A percentile compares a stretch with the other conserved stretches of the same genome.
Evolutionary conservation across 64 coral and sea anemone species (phyloP).

Genomic region (Anthopleura sola): DNA sequence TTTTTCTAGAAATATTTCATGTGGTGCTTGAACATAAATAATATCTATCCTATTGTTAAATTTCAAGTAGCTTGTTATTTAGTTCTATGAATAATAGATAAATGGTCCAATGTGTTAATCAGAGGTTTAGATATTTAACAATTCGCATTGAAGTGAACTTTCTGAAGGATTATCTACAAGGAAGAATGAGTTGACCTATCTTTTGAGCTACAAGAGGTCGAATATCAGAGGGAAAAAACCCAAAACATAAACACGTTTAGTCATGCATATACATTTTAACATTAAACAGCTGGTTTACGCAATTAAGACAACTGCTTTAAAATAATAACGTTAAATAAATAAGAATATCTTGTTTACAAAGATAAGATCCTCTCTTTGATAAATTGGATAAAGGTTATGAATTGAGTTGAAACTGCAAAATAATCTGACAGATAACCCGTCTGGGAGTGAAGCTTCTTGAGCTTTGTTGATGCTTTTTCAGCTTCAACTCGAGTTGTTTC

Average conservation of each 20-base stretch:
- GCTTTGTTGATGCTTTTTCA: neutral
- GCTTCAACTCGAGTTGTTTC: conserved; percentile 5
- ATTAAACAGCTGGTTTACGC: neutral
- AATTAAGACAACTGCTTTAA: neutral
- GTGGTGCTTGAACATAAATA: neutral
- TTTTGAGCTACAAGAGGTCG: neutral
- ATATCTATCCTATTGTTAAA: neutral
- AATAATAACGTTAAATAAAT: conserved; percentile 6
- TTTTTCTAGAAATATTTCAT: neutral
- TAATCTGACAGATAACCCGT: neutral
- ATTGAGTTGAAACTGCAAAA: conserved; percentile 4
- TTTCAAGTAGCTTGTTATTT: neutral
- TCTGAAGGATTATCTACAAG: neutral
- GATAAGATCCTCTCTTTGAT: conserved; percentile 1
- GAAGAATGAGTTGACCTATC: neutral
- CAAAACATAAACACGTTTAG: neutral
- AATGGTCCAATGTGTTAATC: neutral
- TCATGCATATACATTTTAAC: neutral
- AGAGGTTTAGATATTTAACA: neutral
- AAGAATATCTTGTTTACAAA: neutral
- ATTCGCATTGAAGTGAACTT: neutral
- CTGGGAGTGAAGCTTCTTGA: neutral
- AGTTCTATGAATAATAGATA: neutral
- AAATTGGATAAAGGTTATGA: neutral
- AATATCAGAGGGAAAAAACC: neutral